A percentile compares a stretch with the other conserved stretches of the same genome.
Evolutionary conservation across 2,888 invertebrate genomes (phyloP).

Genomic region (Erebia ligea): DNA sequence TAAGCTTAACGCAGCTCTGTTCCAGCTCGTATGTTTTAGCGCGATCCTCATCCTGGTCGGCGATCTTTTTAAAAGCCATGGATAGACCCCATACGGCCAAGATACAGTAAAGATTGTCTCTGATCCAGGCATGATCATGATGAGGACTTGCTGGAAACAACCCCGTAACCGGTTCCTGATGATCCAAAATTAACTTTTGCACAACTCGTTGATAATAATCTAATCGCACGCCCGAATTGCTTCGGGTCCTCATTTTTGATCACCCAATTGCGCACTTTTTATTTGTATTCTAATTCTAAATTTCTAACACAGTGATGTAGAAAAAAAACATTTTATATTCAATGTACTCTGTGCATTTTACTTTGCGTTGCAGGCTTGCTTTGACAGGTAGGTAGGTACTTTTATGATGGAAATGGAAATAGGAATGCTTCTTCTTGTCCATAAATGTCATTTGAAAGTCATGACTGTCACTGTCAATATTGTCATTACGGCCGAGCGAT

Average conservation of each 20-base stretch:
- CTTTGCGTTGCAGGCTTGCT: too few species aligned
- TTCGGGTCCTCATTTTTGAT: constrained; percentile 89
- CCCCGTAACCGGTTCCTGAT: constrained; percentile 98
- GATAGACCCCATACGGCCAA: constrained; percentile 99
- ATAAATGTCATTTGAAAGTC: constrained; percentile 75
- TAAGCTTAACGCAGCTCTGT: constrained; percentile 94
- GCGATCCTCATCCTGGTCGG: constrained; percentile 98
- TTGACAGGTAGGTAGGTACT: too few species aligned
- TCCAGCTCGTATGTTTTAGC: constrained; percentile 99
- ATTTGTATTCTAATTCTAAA: constrained; percentile 18
- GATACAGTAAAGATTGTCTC: constrained; percentile 99
- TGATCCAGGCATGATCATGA: constrained; percentile 98
- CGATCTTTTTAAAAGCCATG: constrained; percentile 99
- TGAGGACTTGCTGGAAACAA: constrained; percentile 95
- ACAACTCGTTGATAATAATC: constrained; percentile 98
- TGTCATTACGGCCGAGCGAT: too few species aligned
- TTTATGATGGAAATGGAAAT: too few species aligned
- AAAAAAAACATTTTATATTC: constrained; percentile 25
- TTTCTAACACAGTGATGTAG: not conserved
- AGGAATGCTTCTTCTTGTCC: constrained; percentile 13
- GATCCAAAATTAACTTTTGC: constrained; percentile 95
- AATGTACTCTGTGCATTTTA: too few species aligned
- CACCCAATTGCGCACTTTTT: constrained; percentile 34
- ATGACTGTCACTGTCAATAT: constrained; percentile 46
- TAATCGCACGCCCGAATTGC: constrained; percentile 95